phyloP scores from a whole-genome alignment of 2,113 vertebrate genomes.

The Labeo rohita region DNA sequence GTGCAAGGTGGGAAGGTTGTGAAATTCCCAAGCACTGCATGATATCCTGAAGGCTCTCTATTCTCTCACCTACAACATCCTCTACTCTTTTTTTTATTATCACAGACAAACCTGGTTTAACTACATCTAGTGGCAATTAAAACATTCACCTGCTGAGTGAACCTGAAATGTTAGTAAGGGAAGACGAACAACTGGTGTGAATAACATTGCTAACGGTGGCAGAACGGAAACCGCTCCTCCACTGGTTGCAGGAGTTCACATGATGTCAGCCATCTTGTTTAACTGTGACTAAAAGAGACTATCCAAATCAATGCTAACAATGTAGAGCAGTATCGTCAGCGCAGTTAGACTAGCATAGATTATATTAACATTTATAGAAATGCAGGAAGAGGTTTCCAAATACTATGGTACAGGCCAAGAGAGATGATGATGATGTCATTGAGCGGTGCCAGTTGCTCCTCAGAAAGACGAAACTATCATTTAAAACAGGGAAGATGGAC shows the following conservation, averaged over 20 bases:
- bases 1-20: constrained; percentile 61
- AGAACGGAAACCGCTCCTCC: constrained; percentile 55
- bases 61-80: neutral
- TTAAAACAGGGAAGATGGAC: constrained; percentile 54
- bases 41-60: constrained; percentile 44
- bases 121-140: constrained; percentile 16
- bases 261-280: constrained; percentile 56
- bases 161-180: constrained; percentile 20
- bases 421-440: constrained; percentile 49
- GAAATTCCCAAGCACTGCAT: constrained; percentile 56
- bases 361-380: neutral
- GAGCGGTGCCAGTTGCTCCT: constrained; percentile 62
- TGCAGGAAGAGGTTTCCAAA: constrained; percentile 10
- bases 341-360: constrained; percentile 14
- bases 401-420: constrained; percentile 36
- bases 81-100: neutral
- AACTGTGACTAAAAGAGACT: constrained; percentile 47
- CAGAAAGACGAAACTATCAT: constrained; percentile 61
- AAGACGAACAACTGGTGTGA: neutral
- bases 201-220: constrained; percentile 50
- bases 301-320: constrained; percentile 46
- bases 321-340: neutral
- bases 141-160: neutral
- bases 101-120: neutral
- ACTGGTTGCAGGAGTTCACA: constrained; percentile 54